Percentiles rank a stretch among this genome's conserved stretches.
phyloP scores from a whole-genome alignment of 2,113 vertebrate species.

The Rhabdomys dilectus region DNA sequence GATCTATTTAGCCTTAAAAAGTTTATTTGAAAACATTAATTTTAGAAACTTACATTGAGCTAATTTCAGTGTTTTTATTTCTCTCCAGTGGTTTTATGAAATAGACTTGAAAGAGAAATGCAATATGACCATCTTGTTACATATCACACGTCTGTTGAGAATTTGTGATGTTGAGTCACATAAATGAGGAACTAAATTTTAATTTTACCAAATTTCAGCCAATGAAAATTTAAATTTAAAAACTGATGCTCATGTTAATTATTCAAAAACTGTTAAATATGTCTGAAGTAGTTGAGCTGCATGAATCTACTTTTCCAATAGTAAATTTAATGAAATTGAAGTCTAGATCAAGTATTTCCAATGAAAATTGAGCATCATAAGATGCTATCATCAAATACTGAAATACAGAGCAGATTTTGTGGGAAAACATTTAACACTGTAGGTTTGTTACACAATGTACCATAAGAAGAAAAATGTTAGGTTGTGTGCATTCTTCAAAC shows the following conservation, averaged over 20 bases:
- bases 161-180: background rate
- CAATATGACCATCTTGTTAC: too few relatives aligned
- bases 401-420: background rate
- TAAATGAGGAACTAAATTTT: background rate
- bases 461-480: background rate
- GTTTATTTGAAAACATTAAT: background rate
- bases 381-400: background rate
- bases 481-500: background rate
- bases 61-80: background rate
- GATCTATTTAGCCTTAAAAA: background rate
- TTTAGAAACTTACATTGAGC: background rate
- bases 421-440: background rate
- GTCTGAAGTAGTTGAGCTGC: background rate
- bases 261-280: background rate
- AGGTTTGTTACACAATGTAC: background rate
- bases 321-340: conserved; percentile 9
- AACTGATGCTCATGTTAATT: background rate
- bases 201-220: background rate
- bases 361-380: background rate
- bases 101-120: background rate
- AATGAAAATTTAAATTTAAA: conserved; percentile 22
- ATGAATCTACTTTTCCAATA: background rate
- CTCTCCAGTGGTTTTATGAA: background rate
- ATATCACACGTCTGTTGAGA: background rate
- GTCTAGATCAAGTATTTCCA: background rate